A percentile compares a stretch with the other conserved stretches of the same genome.
Conservation (phyloP, 2,113 vertebrate species). For the Campylomormyrus tamandua region DNA sequence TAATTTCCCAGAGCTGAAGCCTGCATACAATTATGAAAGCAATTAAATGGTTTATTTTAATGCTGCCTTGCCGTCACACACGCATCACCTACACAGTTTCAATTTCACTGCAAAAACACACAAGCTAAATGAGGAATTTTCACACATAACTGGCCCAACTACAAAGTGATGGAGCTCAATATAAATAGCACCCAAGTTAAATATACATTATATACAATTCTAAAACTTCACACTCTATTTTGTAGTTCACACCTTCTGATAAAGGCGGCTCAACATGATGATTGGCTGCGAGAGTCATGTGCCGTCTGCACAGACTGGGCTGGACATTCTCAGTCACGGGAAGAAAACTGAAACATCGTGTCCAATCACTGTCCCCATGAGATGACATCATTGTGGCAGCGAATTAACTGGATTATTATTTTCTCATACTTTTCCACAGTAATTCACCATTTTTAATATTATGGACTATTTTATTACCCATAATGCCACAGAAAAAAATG, state of each 20-base stretch:
- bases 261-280: not conserved
- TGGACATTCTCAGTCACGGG: not conserved
- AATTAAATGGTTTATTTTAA: not conserved
- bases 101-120: not conserved
- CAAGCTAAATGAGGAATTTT: not conserved
- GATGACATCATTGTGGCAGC: not conserved
- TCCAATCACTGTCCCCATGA: not conserved
- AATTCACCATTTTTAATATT: slow-evolving; percentile 2
- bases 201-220: not conserved
- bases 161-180: not conserved
- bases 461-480: not conserved
- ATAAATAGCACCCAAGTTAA: not conserved
- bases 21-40: not conserved
- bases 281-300: too few species aligned
- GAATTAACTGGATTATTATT: slow-evolving; percentile 1
- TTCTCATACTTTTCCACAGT: not conserved
- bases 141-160: not conserved
- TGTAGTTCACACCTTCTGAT: not conserved
- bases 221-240: not conserved
- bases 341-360: not conserved
- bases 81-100: not conserved
- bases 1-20: not conserved
- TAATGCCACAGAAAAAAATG: not conserved
- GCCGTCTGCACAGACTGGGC: not conserved
- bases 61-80: not conserved